Evolutionary conservation across 2,888 invertebrate species (phyloP), one percentile per base, ranked within the genome.

Genomic region (Agonopterix alstromeriana): DNA sequence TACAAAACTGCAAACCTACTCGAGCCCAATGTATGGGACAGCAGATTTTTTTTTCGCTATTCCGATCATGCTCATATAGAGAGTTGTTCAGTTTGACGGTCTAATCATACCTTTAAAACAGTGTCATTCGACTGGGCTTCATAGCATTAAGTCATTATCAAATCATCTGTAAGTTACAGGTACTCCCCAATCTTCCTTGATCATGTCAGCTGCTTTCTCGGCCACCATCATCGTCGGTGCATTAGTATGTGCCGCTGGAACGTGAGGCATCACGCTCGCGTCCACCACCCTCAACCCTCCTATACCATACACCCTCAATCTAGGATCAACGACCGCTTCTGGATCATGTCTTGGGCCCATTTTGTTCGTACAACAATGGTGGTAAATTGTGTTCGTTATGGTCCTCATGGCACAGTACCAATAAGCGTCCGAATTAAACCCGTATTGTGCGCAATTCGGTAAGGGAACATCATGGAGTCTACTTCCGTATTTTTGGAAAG

Each of bases 331-430:
- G 0, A 91, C 90, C 1, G 90, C 85, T 1, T 73, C 79, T 10
- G 83, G 73, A 56, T 91, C 90, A 14, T 66, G 65, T 0, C 58
- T 60, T 0, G 86, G 86, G 0, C 91, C 91, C 90, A 91, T 91
- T 57, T 88, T 86, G 53, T 82, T 87, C 0, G 90, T 90, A 50
- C 90, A 88, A 7, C 87, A 88, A 55, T 90, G 90, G 58, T 91
- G 91, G 55, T 91, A 90, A 53, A 90, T 84, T 0, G 90, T 89
- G 42, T 81, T 87, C 0, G 90, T 90, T 43, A 89, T 74, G n/a
- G 81, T 81, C 50, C 68, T 79, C 54, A 84, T 78, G 46, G 92
- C 91, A 55, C 95, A 95, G 38, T 88, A 90, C 92, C 94, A 93
- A 66, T 94, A 95, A 4, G 88, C 89, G 62, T 94, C 93, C 0